Conservation (phyloP, 2,797 vertebrate genomes). For the Crenuchus spilurus region DNA sequence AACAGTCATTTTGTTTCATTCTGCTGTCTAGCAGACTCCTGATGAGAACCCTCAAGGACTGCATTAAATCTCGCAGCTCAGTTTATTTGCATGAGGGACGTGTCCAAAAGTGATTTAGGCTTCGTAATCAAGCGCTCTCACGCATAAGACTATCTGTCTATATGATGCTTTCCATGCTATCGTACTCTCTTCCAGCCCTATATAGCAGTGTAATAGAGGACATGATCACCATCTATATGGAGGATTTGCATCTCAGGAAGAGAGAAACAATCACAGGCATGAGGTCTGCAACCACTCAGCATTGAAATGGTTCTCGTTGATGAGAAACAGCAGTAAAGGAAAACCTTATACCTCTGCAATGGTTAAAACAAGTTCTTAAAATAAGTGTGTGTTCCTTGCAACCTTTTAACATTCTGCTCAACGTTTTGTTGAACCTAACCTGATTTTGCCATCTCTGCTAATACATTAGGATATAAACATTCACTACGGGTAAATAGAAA, state of each 20-base stretch:
- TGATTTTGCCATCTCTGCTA: no score
- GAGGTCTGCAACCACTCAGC: background rate
- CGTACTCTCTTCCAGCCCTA: constrained; percentile 30
- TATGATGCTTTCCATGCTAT: constrained; percentile 40
- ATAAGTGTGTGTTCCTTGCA: no score
- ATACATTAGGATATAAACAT: no score
- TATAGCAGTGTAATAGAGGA: constrained; percentile 28
- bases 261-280: constrained; percentile 26
- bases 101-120: constrained; percentile 49
- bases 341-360: background rate
- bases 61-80: constrained; percentile 63
- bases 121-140: constrained; percentile 45
- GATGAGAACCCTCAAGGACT: constrained; percentile 68
- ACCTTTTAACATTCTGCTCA: no score
- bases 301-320: constrained; percentile 8
- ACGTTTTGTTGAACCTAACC: no score
- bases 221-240: constrained; percentile 46
- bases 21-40: constrained; percentile 58
- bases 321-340: background rate
- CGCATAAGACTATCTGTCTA: constrained; percentile 51
- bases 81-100: constrained; percentile 60
- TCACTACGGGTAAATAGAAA: no score
- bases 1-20: constrained; percentile 68
- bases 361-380: no score
- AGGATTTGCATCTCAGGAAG: constrained; percentile 37